phyloP scores from a whole-genome alignment of 2,113 vertebrate species.

The Xiphophorus couchianus region DNA sequence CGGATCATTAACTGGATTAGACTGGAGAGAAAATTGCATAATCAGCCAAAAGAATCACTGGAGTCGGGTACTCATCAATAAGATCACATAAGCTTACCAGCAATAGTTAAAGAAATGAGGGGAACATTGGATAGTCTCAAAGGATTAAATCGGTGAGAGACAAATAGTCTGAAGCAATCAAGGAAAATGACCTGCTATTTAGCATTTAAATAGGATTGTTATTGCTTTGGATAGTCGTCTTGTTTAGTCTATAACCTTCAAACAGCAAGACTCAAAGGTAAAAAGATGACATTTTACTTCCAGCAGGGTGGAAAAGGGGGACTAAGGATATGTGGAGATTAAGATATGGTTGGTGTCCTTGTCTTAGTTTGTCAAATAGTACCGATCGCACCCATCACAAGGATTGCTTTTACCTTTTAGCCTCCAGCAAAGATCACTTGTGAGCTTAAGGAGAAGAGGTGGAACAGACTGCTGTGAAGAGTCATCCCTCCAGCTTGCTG shows the following conservation, averaged over 20 bases:
- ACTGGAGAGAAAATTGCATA: slow-evolving; percentile 67
- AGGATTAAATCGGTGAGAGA: slow-evolving; percentile 49
- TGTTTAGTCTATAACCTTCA: slow-evolving; percentile 28
- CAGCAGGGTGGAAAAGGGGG: slow-evolving; percentile 12
- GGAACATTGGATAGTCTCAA: slow-evolving; percentile 23
- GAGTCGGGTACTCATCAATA: slow-evolving; percentile 51
- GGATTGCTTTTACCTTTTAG: slow-evolving; percentile 24
- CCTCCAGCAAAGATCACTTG: slow-evolving; percentile 31
- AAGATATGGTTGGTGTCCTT: slow-evolving; percentile 14
- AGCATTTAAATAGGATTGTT: slow-evolving; percentile 49
- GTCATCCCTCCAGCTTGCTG: slow-evolving; percentile 58
- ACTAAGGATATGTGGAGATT: not conserved
- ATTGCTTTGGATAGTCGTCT: slow-evolving; percentile 8
- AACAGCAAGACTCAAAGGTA: not conserved
- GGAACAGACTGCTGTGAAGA: slow-evolving; percentile 29
- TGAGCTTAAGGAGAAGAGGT: slow-evolving; percentile 18
- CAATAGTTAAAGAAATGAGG: slow-evolving; percentile 1
- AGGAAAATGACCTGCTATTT: slow-evolving; percentile 43
- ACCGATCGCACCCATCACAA: slow-evolving; percentile 38
- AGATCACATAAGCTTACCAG: slow-evolving; percentile 27
- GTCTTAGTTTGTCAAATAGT: slow-evolving; percentile 25
- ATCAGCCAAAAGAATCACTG: slow-evolving; percentile 58
- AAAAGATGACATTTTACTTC: slow-evolving; percentile 16
- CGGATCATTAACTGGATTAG: slow-evolving; percentile 72
- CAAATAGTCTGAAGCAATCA: slow-evolving; percentile 46